These are phyloP conservation scores for Podocnemis expansa DNA, from an alignment of 2,113 vertebrate genomes.

Conservation along the genomic window DNA sequence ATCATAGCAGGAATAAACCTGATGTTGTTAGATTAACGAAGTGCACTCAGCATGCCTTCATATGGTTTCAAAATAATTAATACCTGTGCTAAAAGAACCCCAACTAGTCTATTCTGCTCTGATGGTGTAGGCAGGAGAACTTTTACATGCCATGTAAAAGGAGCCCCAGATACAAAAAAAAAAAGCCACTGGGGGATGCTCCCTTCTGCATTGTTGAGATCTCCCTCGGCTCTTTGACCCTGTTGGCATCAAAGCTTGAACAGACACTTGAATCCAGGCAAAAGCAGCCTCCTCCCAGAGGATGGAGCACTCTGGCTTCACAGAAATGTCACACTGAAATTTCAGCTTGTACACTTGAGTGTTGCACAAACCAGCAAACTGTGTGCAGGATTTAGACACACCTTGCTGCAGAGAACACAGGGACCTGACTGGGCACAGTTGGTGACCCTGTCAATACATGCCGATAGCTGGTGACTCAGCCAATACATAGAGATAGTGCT, in stretches of 20 bases:
- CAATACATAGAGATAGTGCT: background rate
- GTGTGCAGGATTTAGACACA: no score
- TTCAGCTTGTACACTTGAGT: no score
- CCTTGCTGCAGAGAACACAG: no score
- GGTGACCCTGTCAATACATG: no score
- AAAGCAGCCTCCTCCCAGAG: background rate
- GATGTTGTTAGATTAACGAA: rapidly evolving
- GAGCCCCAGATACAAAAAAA: background rate
- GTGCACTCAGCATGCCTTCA: rapidly evolving
- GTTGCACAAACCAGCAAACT: no score
- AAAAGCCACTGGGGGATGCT: background rate
- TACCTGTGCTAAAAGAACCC: background rate
- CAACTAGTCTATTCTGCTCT: background rate
- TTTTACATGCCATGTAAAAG: background rate
- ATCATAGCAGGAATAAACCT: background rate
- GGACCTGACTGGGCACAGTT: background rate
- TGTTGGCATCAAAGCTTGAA: background rate
- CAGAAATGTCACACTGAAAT: no score
- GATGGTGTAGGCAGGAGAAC: background rate
- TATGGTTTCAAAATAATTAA: background rate
- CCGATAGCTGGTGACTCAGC: background rate
- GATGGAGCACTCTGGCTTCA: no score
- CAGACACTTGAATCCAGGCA: no score
- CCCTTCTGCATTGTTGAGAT: background rate
- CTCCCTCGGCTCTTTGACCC: no score